Base-by-base conservation (phyloP, 2,797 vertebrate genomes). In the Pogonophryne albipinna region DNA sequence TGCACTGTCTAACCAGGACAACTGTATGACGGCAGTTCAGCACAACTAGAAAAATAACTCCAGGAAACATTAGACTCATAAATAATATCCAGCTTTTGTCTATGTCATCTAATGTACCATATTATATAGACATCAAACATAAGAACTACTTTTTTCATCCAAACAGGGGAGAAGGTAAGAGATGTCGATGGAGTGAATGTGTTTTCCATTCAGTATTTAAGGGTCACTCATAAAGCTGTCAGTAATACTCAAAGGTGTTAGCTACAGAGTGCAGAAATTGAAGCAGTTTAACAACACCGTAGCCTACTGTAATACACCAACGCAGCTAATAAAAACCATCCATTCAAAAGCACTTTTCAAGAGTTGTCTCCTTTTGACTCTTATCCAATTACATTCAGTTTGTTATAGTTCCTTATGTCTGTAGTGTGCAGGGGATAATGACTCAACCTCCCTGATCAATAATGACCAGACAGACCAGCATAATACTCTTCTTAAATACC, bases 1-100 rank as follows among this genome's bases (percentile, higher is more conserved):
- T 74, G 49, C 34, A 77, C 63, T 79, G 81, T 84, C 56, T 66
- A 60, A 78, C 42, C 42, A 60, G n/a, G 50, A 62, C 56, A 55
- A 71, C 60, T 61, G 66, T 19, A 65, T 42, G 53, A 79, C 45
- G 59, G 47, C 64, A 66, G n/a, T 68, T 27, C 64, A 53, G 65
- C 56, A 66, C 27, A 27, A 27, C 27, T 63, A 27, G 70, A 66
- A 9, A 65, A 70, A 62, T 44, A 80, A 63, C 14, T 19, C 0
- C 16, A 77, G 73, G 47, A 78, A 66, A 70, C 69, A 57, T n/a
- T 15, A 49, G 52, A 73, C 52, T 31, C 49, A 64, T 60, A 3
- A 63, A 55, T 50, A 50, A 66, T 58, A 34, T 63, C 34, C 11
- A 47, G 6, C 16, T 66, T 75, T 74, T 71, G 49, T 79, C 76